These are phyloP conservation scores for Pilophorus perplexus DNA, from an alignment of 2,888 invertebrate species.

Conservation along the genomic window DNA sequence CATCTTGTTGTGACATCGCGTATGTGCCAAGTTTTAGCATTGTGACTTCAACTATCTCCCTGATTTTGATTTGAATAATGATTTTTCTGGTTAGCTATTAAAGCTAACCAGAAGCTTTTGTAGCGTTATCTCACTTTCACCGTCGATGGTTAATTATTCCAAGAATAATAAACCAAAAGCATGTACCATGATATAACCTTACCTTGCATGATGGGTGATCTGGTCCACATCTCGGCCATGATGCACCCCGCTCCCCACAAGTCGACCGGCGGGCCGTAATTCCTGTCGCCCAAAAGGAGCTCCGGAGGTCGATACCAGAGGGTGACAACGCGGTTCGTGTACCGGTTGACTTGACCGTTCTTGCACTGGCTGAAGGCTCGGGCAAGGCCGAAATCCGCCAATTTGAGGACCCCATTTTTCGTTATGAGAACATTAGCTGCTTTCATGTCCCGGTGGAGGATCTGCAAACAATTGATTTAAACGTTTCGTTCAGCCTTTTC, in stretches of 20 bases:
- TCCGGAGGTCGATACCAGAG: conserved; percentile 87
- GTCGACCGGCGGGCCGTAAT: conserved; percentile 96
- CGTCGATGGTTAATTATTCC: too few species aligned
- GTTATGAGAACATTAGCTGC: conserved; percentile 98
- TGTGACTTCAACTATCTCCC: too few species aligned
- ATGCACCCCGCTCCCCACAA: conserved; percentile 98
- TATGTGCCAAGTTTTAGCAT: too few species aligned
- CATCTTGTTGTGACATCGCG: too few species aligned
- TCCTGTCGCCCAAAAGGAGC: conserved; percentile 74
- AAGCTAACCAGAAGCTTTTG: too few species aligned
- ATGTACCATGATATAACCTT: too few species aligned
- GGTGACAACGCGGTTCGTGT: conserved; percentile 97
- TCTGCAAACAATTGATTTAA: conserved; percentile 54
- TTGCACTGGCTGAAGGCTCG: conserved; percentile 87
- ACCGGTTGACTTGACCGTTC: conserved; percentile 78
- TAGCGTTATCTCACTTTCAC: too few species aligned
- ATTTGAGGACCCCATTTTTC: conserved; percentile 86
- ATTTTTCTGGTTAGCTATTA: too few species aligned
- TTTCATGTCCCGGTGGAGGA: conserved; percentile 95
- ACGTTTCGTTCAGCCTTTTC: background rate
- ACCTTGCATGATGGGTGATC: conserved; percentile 88
- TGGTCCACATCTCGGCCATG: conserved; percentile 99
- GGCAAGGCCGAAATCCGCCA: conserved; percentile 97
- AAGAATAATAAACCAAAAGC: too few species aligned
- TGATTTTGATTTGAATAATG: too few species aligned